Evolutionary conservation across 2,797 vertebrate species (phyloP), one percentile per base, ranked within the genome.

Genomic region (Phataginus tricuspis): DNA sequence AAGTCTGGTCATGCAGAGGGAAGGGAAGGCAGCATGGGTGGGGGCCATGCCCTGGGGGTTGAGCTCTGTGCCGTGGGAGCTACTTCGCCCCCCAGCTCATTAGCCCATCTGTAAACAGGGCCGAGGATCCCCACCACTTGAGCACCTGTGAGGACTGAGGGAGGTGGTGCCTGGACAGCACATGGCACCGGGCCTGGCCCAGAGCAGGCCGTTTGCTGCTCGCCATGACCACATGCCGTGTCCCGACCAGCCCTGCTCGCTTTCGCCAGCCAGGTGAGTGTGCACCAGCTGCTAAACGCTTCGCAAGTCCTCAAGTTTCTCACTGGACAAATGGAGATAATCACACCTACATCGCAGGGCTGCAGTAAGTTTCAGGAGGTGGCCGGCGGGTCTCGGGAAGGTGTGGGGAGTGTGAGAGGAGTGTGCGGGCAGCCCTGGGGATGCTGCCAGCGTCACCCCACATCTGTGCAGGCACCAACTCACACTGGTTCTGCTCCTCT

Each of bases 401-500:
- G 6, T 5, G 19, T 4, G 21, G 27, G n/a, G 14, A 12, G 14
- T 15, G 2, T 0, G 14, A 31, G 42, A 25, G 13, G 53, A 34
- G 25, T 18, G 5, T 1, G 18, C 31, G 45, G 79, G 51, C 18
- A 1, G 31, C 25, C 53, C 29, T 23, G 8, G 27, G 19, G 45
- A 45, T 0, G 2, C 7, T n/a, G 9, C 31, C 27, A 45, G 45
- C 2, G 2, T 64, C 10, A 66, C 14, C 10, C 29, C 18, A 19
- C 68, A 21, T 71, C 23, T 8, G 21, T 18, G 39, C 3, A 5
- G 25, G 19, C 53, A 23, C 21, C 34, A 91, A 37, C 53, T 49
- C 25, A 31, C 55, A 86, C 15, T 68, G 39, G 29, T 72, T 97
- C 69, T 61, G 53, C 5, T 51, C 15, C 78, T 42, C 82, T 71